Conservation (phyloP, 2,888 invertebrate species). For the Macaria liturata region DNA sequence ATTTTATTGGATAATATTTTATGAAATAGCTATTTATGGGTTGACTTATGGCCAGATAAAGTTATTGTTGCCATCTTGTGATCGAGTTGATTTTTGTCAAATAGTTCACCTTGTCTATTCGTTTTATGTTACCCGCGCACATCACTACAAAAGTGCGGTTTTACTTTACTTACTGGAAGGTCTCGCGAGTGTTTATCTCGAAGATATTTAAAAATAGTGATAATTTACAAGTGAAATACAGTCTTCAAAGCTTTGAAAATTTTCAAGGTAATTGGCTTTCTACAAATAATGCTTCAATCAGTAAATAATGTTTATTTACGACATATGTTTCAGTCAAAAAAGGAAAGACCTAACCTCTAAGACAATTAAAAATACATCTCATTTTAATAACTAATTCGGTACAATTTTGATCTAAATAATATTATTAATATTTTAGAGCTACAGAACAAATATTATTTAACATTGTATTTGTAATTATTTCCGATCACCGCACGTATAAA, state of each 20-base stretch:
- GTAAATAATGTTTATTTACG: not conserved
- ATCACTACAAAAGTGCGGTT: conserved; percentile 53
- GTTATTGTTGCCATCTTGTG: too few relatives aligned
- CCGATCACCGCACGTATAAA: too few relatives aligned
- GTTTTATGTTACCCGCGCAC: conserved; percentile 18
- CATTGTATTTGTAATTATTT: too few relatives aligned
- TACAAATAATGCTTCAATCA: not conserved
- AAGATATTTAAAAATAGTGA: conserved; percentile 70
- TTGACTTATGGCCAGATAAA: too few relatives aligned
- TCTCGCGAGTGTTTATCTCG: conserved; percentile 70
- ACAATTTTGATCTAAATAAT: too few relatives aligned
- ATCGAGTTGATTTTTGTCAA: too few relatives aligned
- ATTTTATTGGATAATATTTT: too few relatives aligned
- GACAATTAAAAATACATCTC: conserved; percentile 16
- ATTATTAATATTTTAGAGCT: too few relatives aligned
- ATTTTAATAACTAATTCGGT: not conserved
- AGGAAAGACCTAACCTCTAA: conserved; percentile 26
- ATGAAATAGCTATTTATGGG: too few relatives aligned
- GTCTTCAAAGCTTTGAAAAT: conserved; percentile 46
- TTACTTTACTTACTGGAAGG: conserved; percentile 47
- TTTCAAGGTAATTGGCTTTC: conserved; percentile 53
- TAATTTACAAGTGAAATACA: conserved; percentile 73
- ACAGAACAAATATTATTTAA: too few relatives aligned
- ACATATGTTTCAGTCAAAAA: not conserved
- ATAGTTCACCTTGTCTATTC: not conserved